phyloP scores from a whole-genome alignment of 2,113 vertebrate species.

The Microtus pennsylvanicus region DNA sequence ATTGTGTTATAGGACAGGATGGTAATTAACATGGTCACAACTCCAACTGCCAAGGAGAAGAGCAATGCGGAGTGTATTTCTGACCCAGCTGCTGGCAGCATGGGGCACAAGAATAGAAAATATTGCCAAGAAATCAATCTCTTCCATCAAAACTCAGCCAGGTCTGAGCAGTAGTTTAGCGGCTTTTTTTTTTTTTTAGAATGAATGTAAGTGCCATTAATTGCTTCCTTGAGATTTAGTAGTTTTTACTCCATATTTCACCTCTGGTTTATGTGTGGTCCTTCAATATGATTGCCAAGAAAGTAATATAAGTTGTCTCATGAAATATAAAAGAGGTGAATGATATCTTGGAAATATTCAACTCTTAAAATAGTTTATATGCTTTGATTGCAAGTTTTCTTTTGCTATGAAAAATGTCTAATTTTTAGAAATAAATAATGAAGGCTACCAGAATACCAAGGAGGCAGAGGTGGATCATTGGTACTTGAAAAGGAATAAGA shows the following conservation, averaged over 20 bases:
- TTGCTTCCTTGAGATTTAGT: slow-evolving; percentile 50
- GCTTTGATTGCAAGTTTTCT: neutral
- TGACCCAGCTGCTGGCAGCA: slow-evolving; percentile 74
- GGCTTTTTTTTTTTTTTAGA: slow-evolving; percentile 47
- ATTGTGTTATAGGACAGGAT: slow-evolving; percentile 66
- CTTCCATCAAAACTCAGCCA: slow-evolving; percentile 61
- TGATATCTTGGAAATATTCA: neutral
- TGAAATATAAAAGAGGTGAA: neutral
- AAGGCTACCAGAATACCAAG: neutral
- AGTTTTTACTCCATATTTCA: neutral
- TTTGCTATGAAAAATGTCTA: neutral
- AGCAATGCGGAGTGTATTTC: slow-evolving; percentile 67
- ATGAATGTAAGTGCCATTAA: slow-evolving; percentile 59
- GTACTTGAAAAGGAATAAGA: neutral
- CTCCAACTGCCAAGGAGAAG: slow-evolving; percentile 53
- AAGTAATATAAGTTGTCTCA: neutral
- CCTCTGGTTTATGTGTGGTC: neutral
- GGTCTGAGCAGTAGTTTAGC: slow-evolving; percentile 2
- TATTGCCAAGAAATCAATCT: slow-evolving; percentile 73
- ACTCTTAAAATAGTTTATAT: neutral
- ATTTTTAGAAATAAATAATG: slow-evolving; percentile 34
- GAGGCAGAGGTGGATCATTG: neutral
- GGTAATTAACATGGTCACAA: slow-evolving; percentile 77
- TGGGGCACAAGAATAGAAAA: slow-evolving; percentile 55
- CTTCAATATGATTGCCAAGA: slow-evolving; percentile 48